These are phyloP conservation scores for Leptopilina boulardi DNA, from an alignment of 1,140 invertebrate genomes.

Conservation along the genomic window DNA sequence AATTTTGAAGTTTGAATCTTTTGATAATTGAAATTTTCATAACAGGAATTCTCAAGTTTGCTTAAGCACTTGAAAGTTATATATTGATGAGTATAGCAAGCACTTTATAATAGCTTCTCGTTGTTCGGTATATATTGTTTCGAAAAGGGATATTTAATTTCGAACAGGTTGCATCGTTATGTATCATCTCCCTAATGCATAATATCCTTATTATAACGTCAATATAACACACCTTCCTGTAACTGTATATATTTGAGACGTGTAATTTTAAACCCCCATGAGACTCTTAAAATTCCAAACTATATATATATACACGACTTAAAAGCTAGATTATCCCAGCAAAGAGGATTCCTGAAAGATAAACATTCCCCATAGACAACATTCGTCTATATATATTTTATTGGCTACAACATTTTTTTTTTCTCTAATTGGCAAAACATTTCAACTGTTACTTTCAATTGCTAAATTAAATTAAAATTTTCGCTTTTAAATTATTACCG, in stretches of 20 bases:
- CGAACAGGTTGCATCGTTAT: not conserved
- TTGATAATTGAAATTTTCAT: too few species aligned
- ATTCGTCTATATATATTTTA: not conserved
- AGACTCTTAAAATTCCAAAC: not conserved
- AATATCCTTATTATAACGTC: not conserved
- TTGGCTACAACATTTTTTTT: too few species aligned
- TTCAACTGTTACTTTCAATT: too few species aligned
- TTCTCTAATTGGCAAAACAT: too few species aligned
- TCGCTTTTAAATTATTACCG: too few species aligned
- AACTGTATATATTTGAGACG: not conserved
- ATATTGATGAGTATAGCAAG: too few species aligned
- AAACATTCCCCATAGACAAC: not conserved
- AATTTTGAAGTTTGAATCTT: too few species aligned
- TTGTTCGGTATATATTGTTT: not conserved
- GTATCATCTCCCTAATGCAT: not conserved
- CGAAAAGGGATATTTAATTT: not conserved
- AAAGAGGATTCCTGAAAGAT: conserved; percentile 4
- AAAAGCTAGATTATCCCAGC: not conserved
- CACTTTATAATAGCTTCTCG: not conserved
- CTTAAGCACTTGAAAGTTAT: too few species aligned
- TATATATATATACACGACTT: not conserved
- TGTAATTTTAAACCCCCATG: conserved; percentile 4
- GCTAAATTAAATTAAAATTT: too few species aligned
- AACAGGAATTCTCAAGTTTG: too few species aligned
- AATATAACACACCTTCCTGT: not conserved